These are phyloP conservation scores for Dendroctonus valens DNA, from an alignment of 1,140 invertebrate genomes.

Conservation along the genomic window DNA sequence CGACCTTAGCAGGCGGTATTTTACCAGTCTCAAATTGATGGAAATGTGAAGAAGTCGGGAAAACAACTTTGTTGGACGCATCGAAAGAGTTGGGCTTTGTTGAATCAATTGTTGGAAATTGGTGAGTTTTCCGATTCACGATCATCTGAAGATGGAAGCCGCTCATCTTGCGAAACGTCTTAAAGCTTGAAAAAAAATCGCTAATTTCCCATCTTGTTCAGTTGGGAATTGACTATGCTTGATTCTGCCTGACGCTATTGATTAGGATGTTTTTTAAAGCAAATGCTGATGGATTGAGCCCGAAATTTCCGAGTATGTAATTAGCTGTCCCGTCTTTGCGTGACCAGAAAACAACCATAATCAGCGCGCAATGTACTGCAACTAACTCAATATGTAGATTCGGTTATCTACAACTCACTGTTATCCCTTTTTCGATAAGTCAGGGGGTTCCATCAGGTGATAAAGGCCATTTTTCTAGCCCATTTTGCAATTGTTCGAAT, in stretches of 20 bases:
- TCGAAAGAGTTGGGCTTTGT: no score
- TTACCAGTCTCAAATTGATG: no score
- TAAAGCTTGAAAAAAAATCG: no score
- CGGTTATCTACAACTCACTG: neutral
- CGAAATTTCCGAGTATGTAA: neutral
- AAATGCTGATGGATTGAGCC: neutral
- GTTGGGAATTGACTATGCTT: no score
- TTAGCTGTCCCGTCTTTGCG: neutral
- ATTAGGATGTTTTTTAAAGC: neutral
- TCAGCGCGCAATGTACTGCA: neutral
- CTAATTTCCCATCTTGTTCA: no score
- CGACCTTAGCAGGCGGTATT: no score
- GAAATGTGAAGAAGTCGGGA: no score
- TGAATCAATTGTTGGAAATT: neutral
- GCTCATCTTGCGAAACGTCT: no score
- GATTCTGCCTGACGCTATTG: no score
- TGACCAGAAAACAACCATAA: neutral
- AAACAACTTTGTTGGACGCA: no score
- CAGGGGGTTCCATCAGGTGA: neutral
- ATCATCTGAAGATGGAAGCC: no score
- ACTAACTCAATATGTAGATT: neutral
- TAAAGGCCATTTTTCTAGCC: constrained; percentile 1
- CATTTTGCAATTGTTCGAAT: constrained; percentile 4
- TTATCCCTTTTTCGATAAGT: neutral
- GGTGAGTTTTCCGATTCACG: neutral